phyloP scores from a whole-genome alignment of 2,888 invertebrate genomes.

The Phorcus lineatus region DNA sequence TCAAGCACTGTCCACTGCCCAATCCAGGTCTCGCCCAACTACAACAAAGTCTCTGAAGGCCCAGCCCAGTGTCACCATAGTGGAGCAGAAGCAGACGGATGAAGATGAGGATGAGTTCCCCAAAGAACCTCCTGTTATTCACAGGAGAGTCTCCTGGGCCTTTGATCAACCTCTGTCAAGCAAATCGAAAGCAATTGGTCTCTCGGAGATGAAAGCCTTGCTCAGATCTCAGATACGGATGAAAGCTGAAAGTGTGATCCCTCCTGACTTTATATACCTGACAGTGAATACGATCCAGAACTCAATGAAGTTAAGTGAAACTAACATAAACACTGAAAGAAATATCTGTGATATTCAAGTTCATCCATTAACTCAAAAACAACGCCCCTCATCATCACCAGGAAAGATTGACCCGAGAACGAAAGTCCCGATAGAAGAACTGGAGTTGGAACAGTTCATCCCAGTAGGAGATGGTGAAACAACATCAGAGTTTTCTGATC shows the following conservation, averaged over 20 bases:
- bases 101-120: constrained; percentile 51
- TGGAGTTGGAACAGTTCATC: constrained; percentile 56
- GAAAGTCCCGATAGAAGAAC: constrained; percentile 63
- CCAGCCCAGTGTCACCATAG: constrained; percentile 56
- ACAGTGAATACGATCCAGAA: constrained; percentile 71
- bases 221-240: constrained; percentile 72
- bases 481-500: constrained; percentile 56
- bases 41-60: constrained; percentile 55
- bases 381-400: constrained; percentile 71
- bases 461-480: constrained; percentile 50
- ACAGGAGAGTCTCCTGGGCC: constrained; percentile 72
- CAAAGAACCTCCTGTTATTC: constrained; percentile 51
- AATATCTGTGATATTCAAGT: constrained; percentile 47
- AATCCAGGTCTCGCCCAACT: constrained; percentile 45
- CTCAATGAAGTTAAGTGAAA: constrained; percentile 61
- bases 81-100: constrained; percentile 47
- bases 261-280: constrained; percentile 74
- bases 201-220: constrained; percentile 71
- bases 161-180: constrained; percentile 69
- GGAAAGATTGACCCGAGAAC: constrained; percentile 71
- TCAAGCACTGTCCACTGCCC: constrained; percentile 15
- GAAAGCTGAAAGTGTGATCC: constrained; percentile 63
- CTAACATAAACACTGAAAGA: constrained; percentile 58
- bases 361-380: constrained; percentile 5
- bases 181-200: constrained; percentile 59